Base-by-base conservation (phyloP, 2,888 invertebrate genomes). In the Parnassius smintheus region DNA sequence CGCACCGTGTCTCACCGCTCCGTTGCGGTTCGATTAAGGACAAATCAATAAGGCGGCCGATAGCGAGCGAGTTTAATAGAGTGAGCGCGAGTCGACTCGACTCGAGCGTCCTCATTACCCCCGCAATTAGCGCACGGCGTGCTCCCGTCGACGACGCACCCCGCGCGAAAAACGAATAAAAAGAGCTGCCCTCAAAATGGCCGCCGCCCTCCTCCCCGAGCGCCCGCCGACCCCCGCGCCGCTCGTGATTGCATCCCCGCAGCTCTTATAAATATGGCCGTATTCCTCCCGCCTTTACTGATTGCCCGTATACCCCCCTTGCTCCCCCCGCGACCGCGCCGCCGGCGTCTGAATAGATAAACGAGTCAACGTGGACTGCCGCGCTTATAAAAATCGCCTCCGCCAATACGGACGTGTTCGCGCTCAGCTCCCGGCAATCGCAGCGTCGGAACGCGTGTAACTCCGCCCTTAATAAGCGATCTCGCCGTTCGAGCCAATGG, bases 151-250 rank as follows among this genome's bases (percentile, higher is more conserved):
- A 81, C 88, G 86, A 88, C 91, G 89, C 89, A 88, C 89, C 91
- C 90, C 88, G 89, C 90, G 89, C 91, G 88, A 89, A 90, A 92
- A 91, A 91, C 92, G 91, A 92, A 93, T 90, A 91, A 92, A 92
- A 92, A 93, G 94, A 93, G 93, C 93, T 93, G 93, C 94, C 94
- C 94, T 94, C 94, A 94, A 94, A 94, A 94, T 94, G 94, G 94
- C 94, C 93, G 94, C 94, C 94, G 93, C 88, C 88, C 84, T 86
- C 84, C 85, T 86, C 86, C 88, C 86, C 84, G 79, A 74, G 77
- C 83, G 75, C 86, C 86, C 83, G 80, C 80, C 84, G 79, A 78
- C 82, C 88, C 91, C 88, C 91, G 86, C 91, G 85, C 90, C 89
- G 89, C 89, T 91, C 91, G 91, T 91, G 91, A 91, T 92, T 91